phyloP scores from a whole-genome alignment of 1,140 invertebrate genomes.

The Proctacanthus coquilletti region DNA sequence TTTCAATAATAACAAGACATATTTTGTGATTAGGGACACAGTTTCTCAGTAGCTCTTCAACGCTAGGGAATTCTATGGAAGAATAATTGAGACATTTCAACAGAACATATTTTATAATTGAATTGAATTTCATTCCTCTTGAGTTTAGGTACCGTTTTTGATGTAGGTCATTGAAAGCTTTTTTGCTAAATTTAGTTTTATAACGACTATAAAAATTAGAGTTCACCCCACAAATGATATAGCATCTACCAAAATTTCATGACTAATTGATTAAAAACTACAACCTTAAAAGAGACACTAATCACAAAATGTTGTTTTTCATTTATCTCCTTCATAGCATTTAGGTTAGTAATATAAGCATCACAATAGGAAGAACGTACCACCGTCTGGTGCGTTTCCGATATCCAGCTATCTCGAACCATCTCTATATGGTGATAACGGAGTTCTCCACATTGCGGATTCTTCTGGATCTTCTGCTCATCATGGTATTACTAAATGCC shows the following conservation, averaged over 20 bases:
- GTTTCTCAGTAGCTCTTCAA: too few relatives aligned
- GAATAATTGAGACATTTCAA: too few relatives aligned
- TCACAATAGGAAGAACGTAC: not conserved
- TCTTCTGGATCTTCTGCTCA: not conserved
- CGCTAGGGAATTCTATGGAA: too few relatives aligned
- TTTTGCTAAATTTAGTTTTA: too few relatives aligned
- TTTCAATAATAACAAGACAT: not conserved
- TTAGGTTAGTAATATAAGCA: constrained; percentile 1
- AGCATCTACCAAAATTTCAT: not conserved
- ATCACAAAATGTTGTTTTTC: constrained; percentile 27
- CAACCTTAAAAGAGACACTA: constrained; percentile 12
- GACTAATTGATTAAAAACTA: not conserved
- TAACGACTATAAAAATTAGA: too few relatives aligned
- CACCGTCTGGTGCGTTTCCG: not conserved
- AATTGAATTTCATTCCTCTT: too few relatives aligned
- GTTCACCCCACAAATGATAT: not conserved
- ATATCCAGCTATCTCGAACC: not conserved
- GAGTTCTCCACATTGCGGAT: not conserved
- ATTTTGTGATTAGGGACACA: constrained; percentile 2
- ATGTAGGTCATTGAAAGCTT: too few relatives aligned
- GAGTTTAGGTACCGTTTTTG: too few relatives aligned
- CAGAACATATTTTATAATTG: too few relatives aligned
- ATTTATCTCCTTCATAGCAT: constrained; percentile 24
- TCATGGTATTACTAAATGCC: constrained; percentile 8
- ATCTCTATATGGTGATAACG: not conserved